Percentiles rank a stretch among this genome's conserved stretches.
phyloP scores from a whole-genome alignment of 2,797 vertebrate genomes.

The Pyrocephalus nanus region DNA sequence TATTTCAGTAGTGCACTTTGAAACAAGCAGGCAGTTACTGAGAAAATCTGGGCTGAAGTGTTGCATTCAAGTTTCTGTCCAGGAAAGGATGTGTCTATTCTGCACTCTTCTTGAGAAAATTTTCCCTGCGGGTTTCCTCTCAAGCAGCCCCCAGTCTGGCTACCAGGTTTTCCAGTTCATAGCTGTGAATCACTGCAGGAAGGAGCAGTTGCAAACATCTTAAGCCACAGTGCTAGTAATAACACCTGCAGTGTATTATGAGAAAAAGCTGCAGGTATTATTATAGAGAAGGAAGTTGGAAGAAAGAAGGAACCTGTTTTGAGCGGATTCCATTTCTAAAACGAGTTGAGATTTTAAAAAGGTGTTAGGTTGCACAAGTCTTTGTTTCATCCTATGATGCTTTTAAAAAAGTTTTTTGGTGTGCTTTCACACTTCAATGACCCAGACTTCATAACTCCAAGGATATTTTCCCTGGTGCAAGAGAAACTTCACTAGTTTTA shows the following conservation, averaged over 20 bases:
- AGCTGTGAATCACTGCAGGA: neutral
- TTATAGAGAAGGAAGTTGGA: neutral
- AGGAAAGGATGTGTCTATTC: neutral
- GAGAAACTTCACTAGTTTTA: neutral
- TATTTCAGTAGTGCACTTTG: neutral
- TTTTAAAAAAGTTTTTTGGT: neutral
- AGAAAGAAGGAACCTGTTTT: neutral
- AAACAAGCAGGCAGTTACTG: neutral
- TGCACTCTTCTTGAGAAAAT: neutral
- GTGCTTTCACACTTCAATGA: neutral
- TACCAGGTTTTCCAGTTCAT: neutral
- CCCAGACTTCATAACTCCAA: neutral
- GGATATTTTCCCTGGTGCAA: neutral
- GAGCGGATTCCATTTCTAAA: neutral
- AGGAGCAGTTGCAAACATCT: neutral
- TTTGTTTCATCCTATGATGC: neutral
- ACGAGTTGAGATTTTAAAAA: neutral
- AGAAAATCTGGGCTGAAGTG: fast-evolving
- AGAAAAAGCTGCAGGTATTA: neutral
- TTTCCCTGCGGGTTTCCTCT: neutral
- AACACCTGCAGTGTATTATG: neutral
- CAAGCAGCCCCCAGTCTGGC: neutral
- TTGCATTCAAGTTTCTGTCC: neutral
- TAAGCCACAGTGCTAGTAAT: neutral
- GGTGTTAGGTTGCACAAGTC: neutral